Conservation (phyloP, 2,888 invertebrate species). For the Chymomyza amoena region DNA sequence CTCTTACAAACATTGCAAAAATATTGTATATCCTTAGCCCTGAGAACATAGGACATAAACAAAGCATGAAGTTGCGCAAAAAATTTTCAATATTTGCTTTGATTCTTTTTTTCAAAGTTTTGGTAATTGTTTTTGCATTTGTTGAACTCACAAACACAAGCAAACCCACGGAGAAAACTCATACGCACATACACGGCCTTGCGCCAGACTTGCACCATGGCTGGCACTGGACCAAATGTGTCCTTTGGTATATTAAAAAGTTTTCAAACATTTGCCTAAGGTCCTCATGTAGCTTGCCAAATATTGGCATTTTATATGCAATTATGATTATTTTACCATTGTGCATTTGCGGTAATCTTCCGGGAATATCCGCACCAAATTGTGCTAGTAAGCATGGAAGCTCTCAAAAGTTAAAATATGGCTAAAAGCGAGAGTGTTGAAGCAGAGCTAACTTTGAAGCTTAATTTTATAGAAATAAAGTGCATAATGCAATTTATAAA, state of each 20-base stretch:
- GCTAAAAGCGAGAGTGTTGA: background rate
- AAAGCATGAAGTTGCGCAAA: conserved; percentile 34
- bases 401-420: background rate
- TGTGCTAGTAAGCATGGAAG: conserved; percentile 15
- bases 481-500: too few species aligned
- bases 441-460: too few species aligned
- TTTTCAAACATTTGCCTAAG: conserved; percentile 50
- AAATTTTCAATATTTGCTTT: conserved; percentile 65
- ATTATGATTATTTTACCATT: conserved; percentile 74
- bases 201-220: background rate
- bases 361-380: conserved; percentile 58
- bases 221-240: conserved; percentile 62
- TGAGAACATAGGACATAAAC: background rate
- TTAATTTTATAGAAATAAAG: too few species aligned
- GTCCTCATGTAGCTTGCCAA: too few species aligned
- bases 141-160: conserved; percentile 36
- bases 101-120: conserved; percentile 57
- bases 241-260: conserved; percentile 74
- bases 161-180: conserved; percentile 4
- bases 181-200: conserved; percentile 8
- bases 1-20: too few species aligned
- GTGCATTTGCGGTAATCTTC: conserved; percentile 72
- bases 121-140: conserved; percentile 74
- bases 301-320: conserved; percentile 73
- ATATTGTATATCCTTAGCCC: too few species aligned